Evolutionary conservation across 2,888 invertebrate species (phyloP).

Genomic region (Heliothis peltigera): DNA sequence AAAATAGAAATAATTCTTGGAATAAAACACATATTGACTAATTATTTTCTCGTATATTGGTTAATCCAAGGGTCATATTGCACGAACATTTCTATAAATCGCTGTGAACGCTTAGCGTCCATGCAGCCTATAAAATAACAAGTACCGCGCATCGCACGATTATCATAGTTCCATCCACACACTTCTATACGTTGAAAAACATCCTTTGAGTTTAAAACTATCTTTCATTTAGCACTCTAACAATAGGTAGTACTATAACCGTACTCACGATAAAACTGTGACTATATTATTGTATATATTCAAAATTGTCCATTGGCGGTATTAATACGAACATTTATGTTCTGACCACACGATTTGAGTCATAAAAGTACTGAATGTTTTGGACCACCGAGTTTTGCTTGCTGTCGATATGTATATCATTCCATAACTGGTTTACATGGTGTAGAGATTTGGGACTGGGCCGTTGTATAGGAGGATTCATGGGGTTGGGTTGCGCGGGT

Average conservation of each 20-base stretch:
- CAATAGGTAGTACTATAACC: conserved; percentile 42
- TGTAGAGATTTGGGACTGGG: too few species aligned
- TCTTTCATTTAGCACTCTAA: conserved; percentile 46
- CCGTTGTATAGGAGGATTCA: too few species aligned
- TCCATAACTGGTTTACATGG: neutral
- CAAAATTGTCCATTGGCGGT: conserved; percentile 12
- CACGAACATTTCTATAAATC: conserved; percentile 38
- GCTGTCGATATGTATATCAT: neutral
- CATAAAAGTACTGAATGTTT: neutral
- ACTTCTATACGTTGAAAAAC: conserved; percentile 22
- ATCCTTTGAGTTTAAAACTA: conserved; percentile 40
- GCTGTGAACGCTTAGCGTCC: conserved; percentile 26
- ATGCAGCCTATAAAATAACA: conserved; percentile 34
- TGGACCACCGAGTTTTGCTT: neutral
- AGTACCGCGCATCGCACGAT: conserved; percentile 23
- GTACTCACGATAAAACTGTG: conserved; percentile 37
- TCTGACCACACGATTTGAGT: neutral
- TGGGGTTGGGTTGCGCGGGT: too few species aligned
- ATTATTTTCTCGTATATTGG: neutral
- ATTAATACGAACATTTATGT: neutral
- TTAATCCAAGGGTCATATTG: conserved; percentile 3
- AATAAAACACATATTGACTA: too few species aligned
- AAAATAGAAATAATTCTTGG: neutral
- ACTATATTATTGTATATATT: conserved; percentile 17
- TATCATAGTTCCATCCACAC: conserved; percentile 33